Conservation (phyloP, 2,888 invertebrate species). For the Lycia hirtaria region DNA sequence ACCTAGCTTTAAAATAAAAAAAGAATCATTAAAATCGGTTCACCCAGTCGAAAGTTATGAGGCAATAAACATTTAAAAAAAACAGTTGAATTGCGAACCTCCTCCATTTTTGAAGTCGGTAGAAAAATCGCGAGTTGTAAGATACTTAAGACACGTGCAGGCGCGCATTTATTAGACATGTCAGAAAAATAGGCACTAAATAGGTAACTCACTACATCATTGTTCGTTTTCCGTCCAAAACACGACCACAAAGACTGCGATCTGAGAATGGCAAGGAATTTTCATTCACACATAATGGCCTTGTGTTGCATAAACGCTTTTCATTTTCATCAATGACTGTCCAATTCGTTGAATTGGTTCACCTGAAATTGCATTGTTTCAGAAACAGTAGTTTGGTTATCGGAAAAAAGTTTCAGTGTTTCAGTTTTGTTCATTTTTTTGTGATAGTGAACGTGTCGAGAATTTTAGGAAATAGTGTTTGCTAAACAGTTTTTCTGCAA, state of each 20-base stretch:
- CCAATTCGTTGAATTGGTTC: slow-evolving; percentile 1
- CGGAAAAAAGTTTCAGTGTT: background rate
- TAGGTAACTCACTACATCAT: background rate
- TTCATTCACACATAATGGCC: slow-evolving; percentile 1
- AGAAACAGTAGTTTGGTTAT: background rate
- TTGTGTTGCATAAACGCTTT: background rate
- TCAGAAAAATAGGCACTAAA: background rate
- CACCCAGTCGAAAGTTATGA: no score
- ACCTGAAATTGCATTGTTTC: background rate
- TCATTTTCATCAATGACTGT: slow-evolving; percentile 4
- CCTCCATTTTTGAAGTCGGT: no score
- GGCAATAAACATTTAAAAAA: no score
- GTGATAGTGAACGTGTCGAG: background rate
- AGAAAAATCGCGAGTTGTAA: no score
- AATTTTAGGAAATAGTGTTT: no score
- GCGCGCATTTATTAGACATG: no score
- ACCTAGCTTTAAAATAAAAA: no score
- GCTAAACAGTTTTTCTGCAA: no score
- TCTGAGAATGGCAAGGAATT: background rate
- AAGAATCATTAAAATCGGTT: no score
- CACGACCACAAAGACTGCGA: background rate
- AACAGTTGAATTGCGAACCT: no score
- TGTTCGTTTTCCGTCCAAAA: background rate
- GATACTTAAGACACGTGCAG: background rate
- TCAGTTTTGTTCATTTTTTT: background rate